A percentile compares a stretch with the other conserved stretches of the same genome.
These are phyloP conservation scores for Scaptodrosophila lebanonensis DNA, from an alignment of 1,140 invertebrate genomes.

Conservation along the genomic window DNA sequence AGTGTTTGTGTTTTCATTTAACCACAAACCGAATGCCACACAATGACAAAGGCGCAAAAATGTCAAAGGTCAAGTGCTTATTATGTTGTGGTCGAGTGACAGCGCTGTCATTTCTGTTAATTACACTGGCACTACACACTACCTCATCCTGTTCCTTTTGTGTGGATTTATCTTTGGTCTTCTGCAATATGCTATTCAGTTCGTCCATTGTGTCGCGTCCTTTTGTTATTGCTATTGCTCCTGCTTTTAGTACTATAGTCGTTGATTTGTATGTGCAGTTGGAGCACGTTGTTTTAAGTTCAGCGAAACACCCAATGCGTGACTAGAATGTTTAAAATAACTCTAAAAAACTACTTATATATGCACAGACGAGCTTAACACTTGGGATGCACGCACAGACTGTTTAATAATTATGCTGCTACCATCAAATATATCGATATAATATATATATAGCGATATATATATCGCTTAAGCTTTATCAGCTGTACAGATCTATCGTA, in stretches of 20 bases:
- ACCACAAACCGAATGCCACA: constrained; percentile 8
- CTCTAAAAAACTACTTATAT: too few relatives aligned
- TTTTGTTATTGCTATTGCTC: constrained; percentile 19
- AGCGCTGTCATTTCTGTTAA: constrained; percentile 22
- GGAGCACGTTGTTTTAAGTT: constrained; percentile 1
- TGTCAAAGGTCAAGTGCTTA: constrained; percentile 59
- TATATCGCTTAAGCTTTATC: neutral
- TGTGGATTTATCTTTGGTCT: constrained; percentile 75
- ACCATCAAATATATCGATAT: constrained; percentile 12
- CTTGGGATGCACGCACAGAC: constrained; percentile 37
- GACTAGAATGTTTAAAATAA: too few relatives aligned
- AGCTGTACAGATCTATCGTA: constrained; percentile 7
- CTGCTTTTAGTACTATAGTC: constrained; percentile 22
- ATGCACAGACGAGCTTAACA: too few relatives aligned
- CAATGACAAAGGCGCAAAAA: constrained; percentile 39
- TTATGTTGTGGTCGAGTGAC: constrained; percentile 14
- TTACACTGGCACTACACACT: neutral
- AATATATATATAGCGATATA: constrained; percentile 14
- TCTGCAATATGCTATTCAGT: constrained; percentile 67
- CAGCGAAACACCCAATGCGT: constrained; percentile 36
- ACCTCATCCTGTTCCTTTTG: constrained; percentile 77
- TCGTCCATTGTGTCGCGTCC: constrained; percentile 61
- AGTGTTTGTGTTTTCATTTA: constrained; percentile 15
- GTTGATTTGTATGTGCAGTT: constrained; percentile 16
- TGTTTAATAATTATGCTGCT: constrained; percentile 23